A percentile compares a stretch with the other conserved stretches of the same genome.
These are phyloP conservation scores for Enteromius treurensis DNA, from an alignment of 2,797 vertebrate species.

Conservation along the genomic window DNA sequence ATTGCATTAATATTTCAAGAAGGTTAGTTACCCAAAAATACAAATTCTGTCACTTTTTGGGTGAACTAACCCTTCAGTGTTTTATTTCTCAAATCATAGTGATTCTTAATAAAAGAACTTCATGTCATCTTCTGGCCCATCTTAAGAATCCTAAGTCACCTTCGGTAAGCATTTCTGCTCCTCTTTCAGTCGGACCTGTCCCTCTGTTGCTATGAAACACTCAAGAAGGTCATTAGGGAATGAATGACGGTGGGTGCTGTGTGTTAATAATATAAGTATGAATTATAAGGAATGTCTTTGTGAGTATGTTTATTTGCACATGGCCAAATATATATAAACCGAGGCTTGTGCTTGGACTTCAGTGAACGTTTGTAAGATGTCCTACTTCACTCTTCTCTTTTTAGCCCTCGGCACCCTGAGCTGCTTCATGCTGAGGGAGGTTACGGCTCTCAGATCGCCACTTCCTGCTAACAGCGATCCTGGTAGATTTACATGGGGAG, in stretches of 20 bases:
- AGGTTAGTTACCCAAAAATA: too few relatives aligned
- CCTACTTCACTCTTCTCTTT: constrained; percentile 40
- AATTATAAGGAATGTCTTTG: constrained; percentile 46
- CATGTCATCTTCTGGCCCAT: not conserved
- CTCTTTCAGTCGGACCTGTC: not conserved
- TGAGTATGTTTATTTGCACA: constrained; percentile 36
- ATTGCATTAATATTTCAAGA: not conserved
- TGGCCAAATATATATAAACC: constrained; percentile 52
- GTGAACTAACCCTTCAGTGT: too few relatives aligned
- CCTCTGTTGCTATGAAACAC: constrained; percentile 41
- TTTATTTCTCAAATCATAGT: not conserved
- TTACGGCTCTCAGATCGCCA: constrained; percentile 42
- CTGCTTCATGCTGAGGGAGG: constrained; percentile 50
- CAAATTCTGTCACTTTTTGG: too few relatives aligned
- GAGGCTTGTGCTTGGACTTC: not conserved
- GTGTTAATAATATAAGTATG: constrained; percentile 29
- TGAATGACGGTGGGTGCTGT: constrained; percentile 28
- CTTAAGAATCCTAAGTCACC: not conserved
- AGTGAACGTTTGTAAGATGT: constrained; percentile 52
- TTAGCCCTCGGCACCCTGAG: constrained; percentile 53
- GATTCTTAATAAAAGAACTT: not conserved
- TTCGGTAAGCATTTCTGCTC: not conserved
- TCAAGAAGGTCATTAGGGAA: constrained; percentile 56
- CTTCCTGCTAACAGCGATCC: constrained; percentile 24
- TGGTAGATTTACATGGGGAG: constrained; percentile 40